Conservation (phyloP, 2,797 vertebrate genomes). For the Poeciliopsis infans region DNA sequence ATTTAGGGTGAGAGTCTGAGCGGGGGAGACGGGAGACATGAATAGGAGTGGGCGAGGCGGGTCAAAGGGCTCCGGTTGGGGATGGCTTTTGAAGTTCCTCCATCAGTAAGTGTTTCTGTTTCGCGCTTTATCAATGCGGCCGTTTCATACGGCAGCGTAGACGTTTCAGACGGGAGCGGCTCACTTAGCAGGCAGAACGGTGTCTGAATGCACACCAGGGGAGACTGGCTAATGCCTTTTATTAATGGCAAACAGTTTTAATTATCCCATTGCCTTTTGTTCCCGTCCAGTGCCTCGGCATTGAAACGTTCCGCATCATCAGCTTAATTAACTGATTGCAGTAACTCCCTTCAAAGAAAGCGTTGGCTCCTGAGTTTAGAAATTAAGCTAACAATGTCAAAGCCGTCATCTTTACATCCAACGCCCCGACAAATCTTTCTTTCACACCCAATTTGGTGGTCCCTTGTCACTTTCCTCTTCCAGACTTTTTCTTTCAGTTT, state of each 20-base stretch:
- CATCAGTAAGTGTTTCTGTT: slow-evolving; percentile 51
- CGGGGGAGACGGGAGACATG: slow-evolving; percentile 41
- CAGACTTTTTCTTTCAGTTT: slow-evolving; percentile 35
- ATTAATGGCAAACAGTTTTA: slow-evolving; percentile 70
- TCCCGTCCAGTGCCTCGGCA: slow-evolving; percentile 52
- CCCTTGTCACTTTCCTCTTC: slow-evolving; percentile 39
- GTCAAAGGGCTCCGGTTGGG: slow-evolving; percentile 71
- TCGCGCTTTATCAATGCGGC: slow-evolving; percentile 65
- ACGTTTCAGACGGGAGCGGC: slow-evolving; percentile 47
- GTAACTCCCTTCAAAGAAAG: slow-evolving; percentile 57
- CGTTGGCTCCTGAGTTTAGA: slow-evolving; percentile 46
- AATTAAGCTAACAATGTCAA: slow-evolving; percentile 66
- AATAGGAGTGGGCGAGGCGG: slow-evolving; percentile 62
- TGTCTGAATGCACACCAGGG: slow-evolving; percentile 51
- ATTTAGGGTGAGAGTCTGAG: slow-evolving; percentile 63
- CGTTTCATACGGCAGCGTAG: slow-evolving; percentile 71
- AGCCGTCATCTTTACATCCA: slow-evolving; percentile 50
- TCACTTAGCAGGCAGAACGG: slow-evolving; percentile 52
- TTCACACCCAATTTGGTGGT: slow-evolving; percentile 27
- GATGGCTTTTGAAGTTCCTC: slow-evolving; percentile 74
- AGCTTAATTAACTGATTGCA: slow-evolving; percentile 66
- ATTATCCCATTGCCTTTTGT: slow-evolving; percentile 71
- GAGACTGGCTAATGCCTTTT: slow-evolving; percentile 45
- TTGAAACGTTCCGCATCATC: slow-evolving; percentile 64
- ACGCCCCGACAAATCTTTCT: slow-evolving; percentile 15